A percentile compares a stretch with the other conserved stretches of the same genome.
Evolutionary conservation across 2,113 vertebrate genomes (phyloP).

Genomic region (Pan paniscus): DNA sequence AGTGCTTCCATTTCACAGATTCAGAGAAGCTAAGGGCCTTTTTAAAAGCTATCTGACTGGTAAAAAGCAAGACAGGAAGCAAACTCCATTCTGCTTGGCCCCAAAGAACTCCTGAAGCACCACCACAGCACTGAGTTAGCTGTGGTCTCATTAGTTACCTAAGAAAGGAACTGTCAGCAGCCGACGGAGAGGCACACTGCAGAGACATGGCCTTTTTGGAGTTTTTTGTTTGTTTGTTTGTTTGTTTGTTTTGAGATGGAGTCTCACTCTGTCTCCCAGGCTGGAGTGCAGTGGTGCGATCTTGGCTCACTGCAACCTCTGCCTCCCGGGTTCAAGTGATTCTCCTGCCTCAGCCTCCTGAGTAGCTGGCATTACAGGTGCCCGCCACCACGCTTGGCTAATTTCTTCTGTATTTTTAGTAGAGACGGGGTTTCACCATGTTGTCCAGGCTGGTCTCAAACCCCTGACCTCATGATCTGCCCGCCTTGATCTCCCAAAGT

Average conservation of each 20-base stretch:
- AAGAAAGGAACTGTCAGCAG: neutral
- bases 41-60: neutral
- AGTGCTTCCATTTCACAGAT: neutral
- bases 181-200: neutral
- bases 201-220: neutral
- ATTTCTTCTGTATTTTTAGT: too few relatives aligned
- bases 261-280: too few relatives aligned
- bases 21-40: neutral
- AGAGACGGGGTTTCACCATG: too few relatives aligned
- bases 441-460: too few relatives aligned
- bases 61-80: neutral
- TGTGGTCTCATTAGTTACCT: neutral
- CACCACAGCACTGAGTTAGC: neutral
- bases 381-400: too few relatives aligned
- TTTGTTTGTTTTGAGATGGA: too few relatives aligned
- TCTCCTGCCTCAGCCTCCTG: too few relatives aligned
- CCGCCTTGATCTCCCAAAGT: too few relatives aligned
- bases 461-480: too few relatives aligned
- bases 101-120: neutral
- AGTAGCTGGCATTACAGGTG: too few relatives aligned
- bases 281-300: accelerated
- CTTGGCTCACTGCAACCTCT: too few relatives aligned
- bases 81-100: neutral
- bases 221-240: neutral
- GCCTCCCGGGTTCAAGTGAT: too few relatives aligned